These are phyloP conservation scores for Myotis myotis DNA, from an alignment of 2,797 vertebrate genomes.

Conservation along the genomic window DNA sequence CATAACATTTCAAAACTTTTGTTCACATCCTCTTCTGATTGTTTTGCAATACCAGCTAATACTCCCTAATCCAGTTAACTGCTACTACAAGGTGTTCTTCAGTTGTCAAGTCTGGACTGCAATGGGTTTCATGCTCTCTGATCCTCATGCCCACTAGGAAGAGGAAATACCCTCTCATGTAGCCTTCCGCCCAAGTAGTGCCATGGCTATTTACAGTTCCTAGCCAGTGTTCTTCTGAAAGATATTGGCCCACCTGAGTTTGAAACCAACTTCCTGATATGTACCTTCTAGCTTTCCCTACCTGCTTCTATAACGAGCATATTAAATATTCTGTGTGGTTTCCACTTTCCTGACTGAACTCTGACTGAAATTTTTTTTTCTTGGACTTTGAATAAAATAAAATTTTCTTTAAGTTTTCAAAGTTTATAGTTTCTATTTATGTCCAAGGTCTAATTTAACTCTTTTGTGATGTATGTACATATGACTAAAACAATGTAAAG, in stretches of 20 bases:
- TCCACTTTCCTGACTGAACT: background rate
- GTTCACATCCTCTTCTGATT: background rate
- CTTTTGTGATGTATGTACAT: background rate
- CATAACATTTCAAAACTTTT: slow-evolving; percentile 49
- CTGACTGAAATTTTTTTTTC: background rate
- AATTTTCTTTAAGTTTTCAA: slow-evolving; percentile 35
- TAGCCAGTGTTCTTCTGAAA: background rate
- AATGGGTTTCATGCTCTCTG: background rate
- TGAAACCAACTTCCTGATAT: background rate
- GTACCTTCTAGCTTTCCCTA: background rate
- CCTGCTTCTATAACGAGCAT: background rate
- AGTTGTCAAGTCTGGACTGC: background rate
- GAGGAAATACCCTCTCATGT: background rate
- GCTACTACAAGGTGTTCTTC: background rate
- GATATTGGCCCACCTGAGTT: background rate
- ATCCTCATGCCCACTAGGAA: background rate
- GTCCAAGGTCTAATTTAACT: slow-evolving; percentile 13
- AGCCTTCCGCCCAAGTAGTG: background rate
- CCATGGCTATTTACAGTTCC: background rate
- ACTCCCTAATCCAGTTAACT: background rate
- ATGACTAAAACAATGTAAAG: background rate
- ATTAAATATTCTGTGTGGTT: background rate
- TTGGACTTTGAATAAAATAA: background rate
- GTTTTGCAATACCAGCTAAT: background rate
- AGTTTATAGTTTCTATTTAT: background rate